Evolutionary conservation across 2,797 vertebrate species (phyloP).

Genomic region (Rhynchotus rufescens): DNA sequence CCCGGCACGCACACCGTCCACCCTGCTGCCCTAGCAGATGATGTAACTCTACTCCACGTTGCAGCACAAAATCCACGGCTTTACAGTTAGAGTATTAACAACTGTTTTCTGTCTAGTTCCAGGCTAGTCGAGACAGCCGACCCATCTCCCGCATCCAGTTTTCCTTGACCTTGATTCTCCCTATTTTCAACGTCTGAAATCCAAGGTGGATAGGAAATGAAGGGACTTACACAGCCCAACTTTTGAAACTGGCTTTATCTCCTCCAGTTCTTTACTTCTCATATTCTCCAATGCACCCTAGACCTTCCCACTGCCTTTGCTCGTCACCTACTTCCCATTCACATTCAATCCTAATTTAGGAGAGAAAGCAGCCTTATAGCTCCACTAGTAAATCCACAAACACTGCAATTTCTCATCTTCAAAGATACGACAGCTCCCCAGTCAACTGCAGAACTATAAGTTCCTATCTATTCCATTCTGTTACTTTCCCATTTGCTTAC

Average conservation of each 20-base stretch:
- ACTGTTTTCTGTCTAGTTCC: not conserved
- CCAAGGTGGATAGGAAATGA: not conserved
- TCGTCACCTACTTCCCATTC: not conserved
- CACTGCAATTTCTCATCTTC: not conserved
- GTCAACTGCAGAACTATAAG: not conserved
- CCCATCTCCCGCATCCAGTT: not conserved
- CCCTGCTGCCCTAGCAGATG: not conserved
- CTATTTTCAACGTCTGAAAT: accelerated
- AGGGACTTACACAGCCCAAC: no score
- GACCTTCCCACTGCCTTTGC: not conserved
- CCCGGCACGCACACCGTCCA: not conserved
- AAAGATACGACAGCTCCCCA: not conserved
- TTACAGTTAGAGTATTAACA: not conserved
- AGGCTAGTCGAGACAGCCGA: constrained; percentile 4
- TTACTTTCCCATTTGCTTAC: not conserved
- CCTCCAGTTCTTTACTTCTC: not conserved
- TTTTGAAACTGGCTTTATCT: not conserved
- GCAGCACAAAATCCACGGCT: constrained; percentile 61
- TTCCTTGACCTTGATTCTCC: not conserved
- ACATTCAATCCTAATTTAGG: not conserved
- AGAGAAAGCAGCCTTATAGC: not conserved
- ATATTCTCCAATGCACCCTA: not conserved
- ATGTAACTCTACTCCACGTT: constrained; percentile 69
- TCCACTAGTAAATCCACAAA: not conserved
- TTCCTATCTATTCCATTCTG: not conserved